phyloP scores from a whole-genome alignment of 1,140 invertebrate genomes.

The Drosophila nebulosa region DNA sequence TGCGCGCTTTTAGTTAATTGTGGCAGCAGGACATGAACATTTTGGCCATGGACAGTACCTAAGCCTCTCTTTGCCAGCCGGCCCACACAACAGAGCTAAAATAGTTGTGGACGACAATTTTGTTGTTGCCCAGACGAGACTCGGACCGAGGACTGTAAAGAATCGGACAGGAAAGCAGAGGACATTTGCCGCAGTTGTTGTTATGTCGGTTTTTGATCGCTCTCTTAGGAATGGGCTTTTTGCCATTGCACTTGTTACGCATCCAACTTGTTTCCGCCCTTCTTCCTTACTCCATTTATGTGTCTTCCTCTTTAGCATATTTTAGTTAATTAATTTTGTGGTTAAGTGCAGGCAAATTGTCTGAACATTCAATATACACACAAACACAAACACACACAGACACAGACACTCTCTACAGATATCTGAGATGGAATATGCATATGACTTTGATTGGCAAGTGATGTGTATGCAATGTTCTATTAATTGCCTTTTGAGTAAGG shows the following conservation, averaged over 20 bases:
- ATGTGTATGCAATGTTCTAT: conserved; percentile 25
- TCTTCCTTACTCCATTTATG: too few species aligned
- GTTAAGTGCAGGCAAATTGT: conserved; percentile 58
- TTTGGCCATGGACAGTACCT: conserved; percentile 64
- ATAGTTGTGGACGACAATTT: not conserved
- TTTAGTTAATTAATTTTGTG: conserved; percentile 77
- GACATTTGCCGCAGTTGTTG: conserved; percentile 33
- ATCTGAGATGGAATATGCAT: not conserved
- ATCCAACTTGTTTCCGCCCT: not conserved
- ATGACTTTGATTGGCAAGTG: conserved; percentile 56
- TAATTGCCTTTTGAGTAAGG: conserved; percentile 9
- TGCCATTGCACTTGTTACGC: conserved; percentile 27
- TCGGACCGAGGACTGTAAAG: not conserved
- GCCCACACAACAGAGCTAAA: not conserved
- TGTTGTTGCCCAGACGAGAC: not conserved
- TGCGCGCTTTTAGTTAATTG: conserved; percentile 78
- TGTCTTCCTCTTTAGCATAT: conserved; percentile 30
- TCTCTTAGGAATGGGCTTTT: conserved; percentile 48
- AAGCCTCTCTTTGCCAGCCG: conserved; percentile 43
- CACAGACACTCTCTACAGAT: not conserved
- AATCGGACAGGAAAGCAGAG: conserved; percentile 9
- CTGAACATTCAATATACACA: conserved; percentile 9
- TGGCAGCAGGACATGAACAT: conserved; percentile 75
- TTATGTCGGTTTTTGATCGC: conserved; percentile 61
- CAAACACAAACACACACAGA: not conserved